A percentile compares a stretch with the other conserved stretches of the same genome.
Evolutionary conservation across 2,888 invertebrate genomes (phyloP).

Genomic region (Nymphalis urticae): DNA sequence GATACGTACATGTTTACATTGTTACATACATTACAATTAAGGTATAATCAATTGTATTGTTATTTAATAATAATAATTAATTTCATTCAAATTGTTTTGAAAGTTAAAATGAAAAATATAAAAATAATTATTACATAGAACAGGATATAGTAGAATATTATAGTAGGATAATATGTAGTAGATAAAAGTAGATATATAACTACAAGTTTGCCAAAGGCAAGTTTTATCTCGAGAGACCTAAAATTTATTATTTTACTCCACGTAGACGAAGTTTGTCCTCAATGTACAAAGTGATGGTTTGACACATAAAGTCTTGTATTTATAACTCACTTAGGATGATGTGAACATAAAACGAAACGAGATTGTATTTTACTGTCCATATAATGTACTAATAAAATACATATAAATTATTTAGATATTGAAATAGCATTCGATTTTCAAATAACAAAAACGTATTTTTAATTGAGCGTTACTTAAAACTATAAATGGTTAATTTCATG

Average conservation of each 20-base stretch:
- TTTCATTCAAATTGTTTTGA: too few species aligned
- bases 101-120: too few species aligned
- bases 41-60: too few species aligned
- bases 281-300: slow-evolving; percentile 25
- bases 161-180: background rate
- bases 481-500: too few species aligned
- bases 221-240: slow-evolving; percentile 23
- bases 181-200: slow-evolving; percentile 2
- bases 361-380: background rate
- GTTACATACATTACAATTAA: too few species aligned
- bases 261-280: slow-evolving; percentile 17
- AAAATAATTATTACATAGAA: background rate
- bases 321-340: slow-evolving; percentile 25
- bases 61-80: too few species aligned
- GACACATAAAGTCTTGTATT: slow-evolving; percentile 23
- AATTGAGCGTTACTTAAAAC: background rate
- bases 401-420: background rate
- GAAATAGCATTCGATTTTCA: background rate
- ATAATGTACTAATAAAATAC: background rate
- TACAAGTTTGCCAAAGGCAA: slow-evolving; percentile 15
- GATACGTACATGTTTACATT: too few species aligned
- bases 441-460: background rate
- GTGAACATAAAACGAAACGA: slow-evolving; percentile 18
- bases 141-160: background rate
- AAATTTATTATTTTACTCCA: slow-evolving; percentile 25